Percentiles rank a stretch among this genome's conserved stretches.
Evolutionary conservation across 2,113 vertebrate species (phyloP).

Genomic region (Labeo catla): DNA sequence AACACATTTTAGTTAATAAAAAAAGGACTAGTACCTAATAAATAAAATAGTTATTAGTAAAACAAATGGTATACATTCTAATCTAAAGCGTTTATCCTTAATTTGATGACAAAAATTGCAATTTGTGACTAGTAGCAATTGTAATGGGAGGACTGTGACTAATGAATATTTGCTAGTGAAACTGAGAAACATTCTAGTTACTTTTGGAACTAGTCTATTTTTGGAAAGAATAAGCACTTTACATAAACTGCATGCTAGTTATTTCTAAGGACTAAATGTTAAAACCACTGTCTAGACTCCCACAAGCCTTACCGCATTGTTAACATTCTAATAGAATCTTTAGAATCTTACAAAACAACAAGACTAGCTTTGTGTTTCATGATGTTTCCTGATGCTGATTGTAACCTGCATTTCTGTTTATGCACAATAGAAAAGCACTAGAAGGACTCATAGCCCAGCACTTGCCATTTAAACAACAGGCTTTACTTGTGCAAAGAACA

Average conservation of each 20-base stretch:
- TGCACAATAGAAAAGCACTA: constrained; percentile 1
- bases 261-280: background rate
- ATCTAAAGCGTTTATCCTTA: background rate
- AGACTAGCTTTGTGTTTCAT: constrained; percentile 18
- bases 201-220: background rate
- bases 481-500: background rate
- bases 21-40: background rate
- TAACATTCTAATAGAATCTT: constrained; percentile 6
- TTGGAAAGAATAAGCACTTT: background rate
- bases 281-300: background rate
- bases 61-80: background rate
- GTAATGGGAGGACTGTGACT: no score
- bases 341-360: constrained; percentile 13
- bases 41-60: background rate
- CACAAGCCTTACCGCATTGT: background rate
- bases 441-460: constrained; percentile 4
- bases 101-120: background rate
- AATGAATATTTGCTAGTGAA: background rate
- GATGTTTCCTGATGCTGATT: constrained; percentile 27
- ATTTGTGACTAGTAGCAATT: background rate
- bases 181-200: background rate
- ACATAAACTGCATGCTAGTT: background rate
- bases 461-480: constrained; percentile 7
- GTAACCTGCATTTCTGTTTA: background rate
- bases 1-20: no score